phyloP scores from a whole-genome alignment of 2,888 invertebrate species.

The Lypha dubia region DNA sequence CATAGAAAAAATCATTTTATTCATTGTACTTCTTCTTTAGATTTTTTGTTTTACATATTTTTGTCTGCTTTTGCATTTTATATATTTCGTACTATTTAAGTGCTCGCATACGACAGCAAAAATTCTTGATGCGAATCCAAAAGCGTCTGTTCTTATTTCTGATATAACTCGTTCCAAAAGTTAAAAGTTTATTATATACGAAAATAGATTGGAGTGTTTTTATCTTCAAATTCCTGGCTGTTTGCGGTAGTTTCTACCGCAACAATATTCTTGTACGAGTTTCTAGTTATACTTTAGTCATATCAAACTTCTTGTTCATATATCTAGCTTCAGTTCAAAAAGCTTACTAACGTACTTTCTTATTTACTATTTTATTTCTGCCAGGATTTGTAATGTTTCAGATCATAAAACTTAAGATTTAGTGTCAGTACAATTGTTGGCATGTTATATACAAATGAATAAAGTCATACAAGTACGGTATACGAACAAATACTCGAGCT shows the following conservation, averaged over 20 bases:
- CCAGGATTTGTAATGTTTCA: constrained; percentile 70
- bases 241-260: constrained; percentile 34
- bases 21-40: constrained; percentile 2
- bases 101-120: constrained; percentile 28
- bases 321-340: constrained; percentile 35
- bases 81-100: constrained; percentile 37
- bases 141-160: constrained; percentile 55
- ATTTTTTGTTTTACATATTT: constrained; percentile 6
- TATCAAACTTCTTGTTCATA: constrained; percentile 40
- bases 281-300: constrained; percentile 11
- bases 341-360: constrained; percentile 48
- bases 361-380: constrained; percentile 54
- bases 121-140: constrained; percentile 60
- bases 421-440: constrained; percentile 69
- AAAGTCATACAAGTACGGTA: constrained; percentile 14
- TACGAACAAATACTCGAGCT: background rate
- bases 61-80: constrained; percentile 12
- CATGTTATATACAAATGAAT: constrained; percentile 56
- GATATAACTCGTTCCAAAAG: constrained; percentile 24
- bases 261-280: background rate
- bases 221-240: constrained; percentile 20
- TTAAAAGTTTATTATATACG: constrained; percentile 50
- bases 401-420: constrained; percentile 72
- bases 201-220: constrained; percentile 19
- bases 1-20: constrained; percentile 3